Evolutionary conservation across 2,888 invertebrate species (phyloP).

Genomic region (Drosophila melanocephala): DNA sequence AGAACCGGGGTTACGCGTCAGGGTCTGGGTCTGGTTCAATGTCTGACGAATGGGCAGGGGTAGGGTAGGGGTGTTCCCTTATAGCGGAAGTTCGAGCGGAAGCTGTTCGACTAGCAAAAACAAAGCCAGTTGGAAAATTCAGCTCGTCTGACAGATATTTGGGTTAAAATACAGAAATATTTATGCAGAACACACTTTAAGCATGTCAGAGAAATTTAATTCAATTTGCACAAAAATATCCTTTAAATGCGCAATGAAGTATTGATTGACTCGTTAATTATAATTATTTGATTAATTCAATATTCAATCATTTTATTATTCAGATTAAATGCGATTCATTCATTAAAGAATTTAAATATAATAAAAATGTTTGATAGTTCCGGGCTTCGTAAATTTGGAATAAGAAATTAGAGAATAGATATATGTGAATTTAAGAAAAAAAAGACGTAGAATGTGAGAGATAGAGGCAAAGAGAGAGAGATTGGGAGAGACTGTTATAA

Average conservation of each 20-base stretch:
- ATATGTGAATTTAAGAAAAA: neutral
- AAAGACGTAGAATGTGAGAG: accelerated
- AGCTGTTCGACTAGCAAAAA: constrained; percentile 51
- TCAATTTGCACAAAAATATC: neutral
- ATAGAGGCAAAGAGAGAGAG: neutral
- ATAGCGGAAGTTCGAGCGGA: constrained; percentile 66
- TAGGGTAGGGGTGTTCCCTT: neutral
- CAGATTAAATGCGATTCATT: neutral
- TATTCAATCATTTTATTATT: neutral
- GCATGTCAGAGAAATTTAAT: neutral
- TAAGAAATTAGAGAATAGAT: neutral
- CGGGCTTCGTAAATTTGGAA: neutral
- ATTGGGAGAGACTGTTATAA: neutral
- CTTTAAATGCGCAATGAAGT: neutral
- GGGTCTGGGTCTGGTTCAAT: constrained; percentile 4
- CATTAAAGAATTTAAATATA: neutral
- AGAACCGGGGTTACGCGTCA: constrained; percentile 6
- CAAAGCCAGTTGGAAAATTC: constrained; percentile 24
- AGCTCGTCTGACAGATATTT: constrained; percentile 17
- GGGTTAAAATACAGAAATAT: constrained; percentile 13
- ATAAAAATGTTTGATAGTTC: accelerated
- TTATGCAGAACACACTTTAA: constrained; percentile 1
- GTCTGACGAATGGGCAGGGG: neutral
- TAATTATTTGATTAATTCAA: neutral
- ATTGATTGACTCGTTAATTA: neutral